phyloP scores from a whole-genome alignment of 2,113 vertebrate genomes.

The Pangasianodon hypophthalmus region DNA sequence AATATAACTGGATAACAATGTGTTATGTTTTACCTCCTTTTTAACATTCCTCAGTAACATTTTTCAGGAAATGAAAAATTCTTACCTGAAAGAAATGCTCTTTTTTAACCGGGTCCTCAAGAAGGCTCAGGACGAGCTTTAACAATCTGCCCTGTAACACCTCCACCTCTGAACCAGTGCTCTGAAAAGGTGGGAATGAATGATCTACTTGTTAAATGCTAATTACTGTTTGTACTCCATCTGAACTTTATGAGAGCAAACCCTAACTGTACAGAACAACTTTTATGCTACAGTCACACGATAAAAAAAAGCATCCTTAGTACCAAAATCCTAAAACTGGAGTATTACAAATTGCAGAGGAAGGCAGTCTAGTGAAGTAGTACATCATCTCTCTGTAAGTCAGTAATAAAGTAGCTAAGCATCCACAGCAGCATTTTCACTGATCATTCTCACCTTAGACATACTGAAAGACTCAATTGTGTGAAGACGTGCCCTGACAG shows the following conservation, averaged over 20 bases:
- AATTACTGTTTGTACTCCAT: neutral
- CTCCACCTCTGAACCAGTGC: constrained; percentile 69
- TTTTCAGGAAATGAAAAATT: neutral
- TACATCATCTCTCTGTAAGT: neutral
- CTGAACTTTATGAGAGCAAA: neutral
- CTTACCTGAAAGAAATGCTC: constrained; percentile 75
- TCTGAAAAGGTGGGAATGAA: constrained; percentile 49
- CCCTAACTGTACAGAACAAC: neutral
- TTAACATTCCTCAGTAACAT: neutral
- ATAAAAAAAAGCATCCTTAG: neutral
- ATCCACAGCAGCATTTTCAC: neutral
- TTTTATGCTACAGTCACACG: neutral
- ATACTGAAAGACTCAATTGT: constrained; percentile 66
- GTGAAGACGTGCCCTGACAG: constrained; percentile 70
- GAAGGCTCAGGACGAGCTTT: constrained; percentile 72
- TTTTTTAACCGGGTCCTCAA: constrained; percentile 73
- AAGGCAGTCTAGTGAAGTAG: neutral
- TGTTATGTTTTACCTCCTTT: neutral
- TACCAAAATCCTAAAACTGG: neutral
- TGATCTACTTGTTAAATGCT: neutral
- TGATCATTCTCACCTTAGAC: constrained; percentile 63
- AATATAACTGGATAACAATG: neutral
- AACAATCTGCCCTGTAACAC: constrained; percentile 73
- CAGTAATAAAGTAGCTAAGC: neutral
- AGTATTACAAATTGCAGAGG: neutral